Conservation (phyloP, 2,888 invertebrate genomes). For the Labia minor region DNA sequence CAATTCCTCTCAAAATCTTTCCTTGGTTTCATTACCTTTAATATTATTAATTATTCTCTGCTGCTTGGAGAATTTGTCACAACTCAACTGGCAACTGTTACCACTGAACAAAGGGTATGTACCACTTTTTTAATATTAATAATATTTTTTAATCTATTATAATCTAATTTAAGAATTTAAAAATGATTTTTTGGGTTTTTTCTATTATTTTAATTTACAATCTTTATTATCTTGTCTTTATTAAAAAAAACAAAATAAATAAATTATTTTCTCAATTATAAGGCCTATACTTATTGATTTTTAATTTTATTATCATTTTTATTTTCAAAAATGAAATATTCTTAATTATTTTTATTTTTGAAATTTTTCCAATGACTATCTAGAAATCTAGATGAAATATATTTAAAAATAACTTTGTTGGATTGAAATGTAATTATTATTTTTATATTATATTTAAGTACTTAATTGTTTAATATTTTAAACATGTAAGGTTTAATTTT, state of each 20-base stretch:
- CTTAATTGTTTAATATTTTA: too few species aligned
- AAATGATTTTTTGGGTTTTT: neutral
- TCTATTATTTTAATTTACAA: neutral
- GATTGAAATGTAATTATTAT: too few species aligned
- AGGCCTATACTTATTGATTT: too few species aligned
- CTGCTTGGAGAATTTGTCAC: slow-evolving; percentile 61
- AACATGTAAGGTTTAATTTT: too few species aligned
- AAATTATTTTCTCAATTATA: neutral
- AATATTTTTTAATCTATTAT: neutral
- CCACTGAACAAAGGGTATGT: slow-evolving; percentile 44
- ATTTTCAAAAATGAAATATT: too few species aligned
- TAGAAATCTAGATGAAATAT: too few species aligned
- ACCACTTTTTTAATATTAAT: neutral
- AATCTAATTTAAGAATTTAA: too few species aligned
- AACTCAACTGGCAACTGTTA: slow-evolving; percentile 44
- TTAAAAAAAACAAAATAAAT: neutral
- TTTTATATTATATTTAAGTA: too few species aligned
- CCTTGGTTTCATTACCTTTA: slow-evolving; percentile 79
- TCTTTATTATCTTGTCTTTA: neutral
- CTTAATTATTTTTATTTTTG: too few species aligned
- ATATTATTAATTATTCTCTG: slow-evolving; percentile 75
- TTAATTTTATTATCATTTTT: too few species aligned
- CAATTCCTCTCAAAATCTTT: slow-evolving; percentile 86
- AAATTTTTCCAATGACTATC: too few species aligned
- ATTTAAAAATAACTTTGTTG: too few species aligned